Conservation (phyloP, 2,113 vertebrate species). For the Gorsachius goisagi region DNA sequence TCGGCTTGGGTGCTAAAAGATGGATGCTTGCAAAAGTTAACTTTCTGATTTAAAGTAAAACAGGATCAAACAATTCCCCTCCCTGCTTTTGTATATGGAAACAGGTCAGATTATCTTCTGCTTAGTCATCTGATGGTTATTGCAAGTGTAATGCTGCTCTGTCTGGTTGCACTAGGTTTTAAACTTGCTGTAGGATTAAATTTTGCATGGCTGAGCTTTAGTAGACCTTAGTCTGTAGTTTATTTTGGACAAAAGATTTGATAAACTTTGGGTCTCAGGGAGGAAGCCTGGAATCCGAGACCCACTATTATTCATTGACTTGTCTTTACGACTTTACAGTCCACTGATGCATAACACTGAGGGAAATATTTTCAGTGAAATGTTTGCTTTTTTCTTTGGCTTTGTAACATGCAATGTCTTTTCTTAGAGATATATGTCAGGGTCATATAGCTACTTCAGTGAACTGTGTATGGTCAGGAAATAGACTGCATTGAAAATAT, state of each 20-base stretch:
- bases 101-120: constrained; percentile 15
- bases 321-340: constrained; percentile 52
- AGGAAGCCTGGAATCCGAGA: constrained; percentile 30
- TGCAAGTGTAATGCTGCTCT: neutral
- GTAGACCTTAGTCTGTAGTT: constrained; percentile 2
- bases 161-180: neutral
- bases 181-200: neutral
- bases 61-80: neutral
- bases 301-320: constrained; percentile 39
- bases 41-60: neutral
- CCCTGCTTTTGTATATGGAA: neutral
- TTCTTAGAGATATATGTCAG: constrained; percentile 50
- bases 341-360: constrained; percentile 35
- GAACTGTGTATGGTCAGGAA: constrained; percentile 36
- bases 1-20: neutral
- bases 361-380: constrained; percentile 52
- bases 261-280: constrained; percentile 49
- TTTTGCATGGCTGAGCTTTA: neutral
- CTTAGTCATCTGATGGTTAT: constrained; percentile 13
- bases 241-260: constrained; percentile 50
- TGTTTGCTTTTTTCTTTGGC: constrained; percentile 47
- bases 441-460: constrained; percentile 33
- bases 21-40: neutral
- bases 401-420: constrained; percentile 46
- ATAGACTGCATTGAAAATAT: constrained; percentile 3